Base-by-base conservation (phyloP, 2,113 vertebrate genomes). In the Misgurnus anguillicaudatus region DNA sequence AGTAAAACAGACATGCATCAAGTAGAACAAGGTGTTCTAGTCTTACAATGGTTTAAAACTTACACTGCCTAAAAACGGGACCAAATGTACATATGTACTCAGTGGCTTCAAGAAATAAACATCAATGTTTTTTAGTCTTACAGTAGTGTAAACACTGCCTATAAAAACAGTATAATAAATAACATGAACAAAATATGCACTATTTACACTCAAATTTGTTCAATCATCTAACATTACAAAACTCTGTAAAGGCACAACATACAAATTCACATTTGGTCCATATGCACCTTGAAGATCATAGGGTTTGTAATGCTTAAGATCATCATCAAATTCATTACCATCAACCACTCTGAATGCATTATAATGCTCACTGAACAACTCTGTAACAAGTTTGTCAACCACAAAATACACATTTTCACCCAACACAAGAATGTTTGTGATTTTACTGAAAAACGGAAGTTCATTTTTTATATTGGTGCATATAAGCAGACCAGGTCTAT, bases 281-380 rank as follows among this genome's bases (percentile, higher is more conserved):
- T 41, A 73, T 19, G 51, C 48, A 39, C 11, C 39, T 21, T 77
- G 51, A 67, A 77, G 5, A 21, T 68, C 51, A 67, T 57, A 45
- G 6, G 31, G 47, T 53, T 77, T 67, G n/a, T 45, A 41, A 57
- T 67, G 13, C 11, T 68, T n/a, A 21, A 78, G 13, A 42, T 68
- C 17, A n/a, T 65, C 17, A 39, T 77, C 17, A 13, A 13, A 57
- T 38, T 78, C 75, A 7, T 67, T 53, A 47, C 24, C 24, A 67
- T 55, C 19, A 68, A 6, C 10, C 8, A 68, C n/a, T 67, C 66
- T 67, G 55, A 57, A 68, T 7, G 75, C 75, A 78, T n/a, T 10
- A 53, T 39, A 42, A 68, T 77, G 48, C 75, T 67, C 64, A 68
- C 38, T 58, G 51, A 68, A 78, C 41, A 38, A 41, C 16, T 67